These are phyloP conservation scores for Serinus canaria DNA, from an alignment of 2,113 vertebrate genomes.

Conservation along the genomic window DNA sequence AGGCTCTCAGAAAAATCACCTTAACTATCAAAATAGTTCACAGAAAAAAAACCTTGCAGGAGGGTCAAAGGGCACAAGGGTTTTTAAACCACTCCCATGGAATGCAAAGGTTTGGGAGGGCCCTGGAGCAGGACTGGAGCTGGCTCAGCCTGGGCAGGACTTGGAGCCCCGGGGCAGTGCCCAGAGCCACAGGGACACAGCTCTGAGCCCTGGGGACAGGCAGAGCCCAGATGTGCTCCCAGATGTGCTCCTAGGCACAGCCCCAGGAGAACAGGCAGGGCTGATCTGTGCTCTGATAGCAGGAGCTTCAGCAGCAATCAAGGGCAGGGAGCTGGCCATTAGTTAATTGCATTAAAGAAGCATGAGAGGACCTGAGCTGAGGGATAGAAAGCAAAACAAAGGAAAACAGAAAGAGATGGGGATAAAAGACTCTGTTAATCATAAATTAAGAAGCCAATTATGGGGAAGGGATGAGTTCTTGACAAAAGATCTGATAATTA, in stretches of 20 bases:
- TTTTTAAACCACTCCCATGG: not conserved
- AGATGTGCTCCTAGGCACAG: not conserved
- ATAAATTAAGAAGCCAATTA: not conserved
- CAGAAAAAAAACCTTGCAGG: not conserved
- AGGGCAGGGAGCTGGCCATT: not conserved
- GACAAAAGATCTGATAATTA: not conserved
- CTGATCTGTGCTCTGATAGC: slow-evolving; percentile 10
- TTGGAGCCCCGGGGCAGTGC: not conserved
- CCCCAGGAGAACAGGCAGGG: not conserved
- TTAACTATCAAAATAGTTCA: not conserved
- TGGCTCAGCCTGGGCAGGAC: not conserved
- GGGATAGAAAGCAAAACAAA: not conserved
- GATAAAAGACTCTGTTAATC: not conserved
- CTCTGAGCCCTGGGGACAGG: not conserved
- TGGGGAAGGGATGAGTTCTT: not conserved
- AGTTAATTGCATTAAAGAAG: slow-evolving; percentile 44
- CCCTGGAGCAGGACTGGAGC: not conserved
- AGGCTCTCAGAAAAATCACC: not conserved
- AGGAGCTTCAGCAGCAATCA: not conserved
- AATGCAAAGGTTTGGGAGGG: not conserved
- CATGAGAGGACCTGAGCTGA: not conserved
- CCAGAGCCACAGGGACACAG: not conserved
- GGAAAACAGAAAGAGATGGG: not conserved
- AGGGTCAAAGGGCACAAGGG: not conserved
- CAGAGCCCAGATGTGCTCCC: not conserved